Percentiles rank a stretch among this genome's conserved stretches.
These are phyloP conservation scores for Gymnoscopelus braueri DNA, from an alignment of 2,797 vertebrate species.

Conservation along the genomic window DNA sequence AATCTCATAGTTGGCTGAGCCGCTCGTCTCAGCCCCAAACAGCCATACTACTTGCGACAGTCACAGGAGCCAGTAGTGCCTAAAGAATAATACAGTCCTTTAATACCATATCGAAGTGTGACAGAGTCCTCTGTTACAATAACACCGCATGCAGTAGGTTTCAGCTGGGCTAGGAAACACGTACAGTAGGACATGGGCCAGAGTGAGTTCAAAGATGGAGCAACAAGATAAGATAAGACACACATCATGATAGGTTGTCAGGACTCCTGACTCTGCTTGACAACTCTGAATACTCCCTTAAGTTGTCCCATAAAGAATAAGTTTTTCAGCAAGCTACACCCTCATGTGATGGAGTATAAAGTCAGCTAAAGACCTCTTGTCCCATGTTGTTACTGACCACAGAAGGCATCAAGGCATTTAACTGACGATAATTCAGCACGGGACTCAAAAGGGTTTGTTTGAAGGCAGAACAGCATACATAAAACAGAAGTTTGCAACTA, in stretches of 20 bases:
- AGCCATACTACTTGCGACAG: no score
- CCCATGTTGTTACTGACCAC: constrained; percentile 10
- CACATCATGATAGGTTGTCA: constrained; percentile 9
- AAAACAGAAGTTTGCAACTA: constrained; percentile 24
- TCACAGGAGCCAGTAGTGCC: no score
- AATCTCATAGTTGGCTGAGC: no score
- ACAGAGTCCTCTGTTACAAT: no score
- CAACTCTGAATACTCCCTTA: constrained; percentile 2
- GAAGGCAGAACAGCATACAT: constrained; percentile 15
- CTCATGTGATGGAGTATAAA: no score
- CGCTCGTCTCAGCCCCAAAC: no score
- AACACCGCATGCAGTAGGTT: background rate
- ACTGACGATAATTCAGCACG: constrained; percentile 5
- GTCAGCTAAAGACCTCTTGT: background rate
- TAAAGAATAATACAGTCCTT: no score
- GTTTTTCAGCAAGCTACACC: no score
- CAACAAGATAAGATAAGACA: constrained; percentile 2
- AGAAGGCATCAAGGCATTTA: background rate
- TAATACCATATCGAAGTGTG: no score
- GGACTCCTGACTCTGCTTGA: background rate
- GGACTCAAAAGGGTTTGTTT: constrained; percentile 26
- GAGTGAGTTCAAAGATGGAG: background rate
- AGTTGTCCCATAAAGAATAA: no score
- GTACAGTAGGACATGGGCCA: background rate
- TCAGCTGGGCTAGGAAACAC: background rate